Conservation (phyloP, 2,113 vertebrate species). For the Lipophrys pholis region DNA sequence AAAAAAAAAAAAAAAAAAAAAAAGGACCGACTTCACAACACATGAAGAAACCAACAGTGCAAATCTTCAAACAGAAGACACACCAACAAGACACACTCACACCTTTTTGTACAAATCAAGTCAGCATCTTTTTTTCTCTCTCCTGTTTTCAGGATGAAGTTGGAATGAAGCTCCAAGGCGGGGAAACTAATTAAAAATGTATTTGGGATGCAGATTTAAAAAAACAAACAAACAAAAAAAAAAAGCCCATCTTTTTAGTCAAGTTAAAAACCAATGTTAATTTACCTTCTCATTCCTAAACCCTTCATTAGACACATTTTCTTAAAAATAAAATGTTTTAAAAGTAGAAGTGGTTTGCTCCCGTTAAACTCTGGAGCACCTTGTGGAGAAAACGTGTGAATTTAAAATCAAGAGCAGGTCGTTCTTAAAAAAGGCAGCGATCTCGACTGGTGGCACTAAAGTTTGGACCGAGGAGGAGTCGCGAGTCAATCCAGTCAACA, state of each 20-base stretch:
- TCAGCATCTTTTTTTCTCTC: constrained; percentile 23
- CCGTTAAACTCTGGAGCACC: constrained; percentile 56
- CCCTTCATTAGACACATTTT: constrained; percentile 55
- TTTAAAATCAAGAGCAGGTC: constrained; percentile 6
- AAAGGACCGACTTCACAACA: constrained; percentile 62
- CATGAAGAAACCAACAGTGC: constrained; percentile 69
- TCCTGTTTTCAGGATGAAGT: constrained; percentile 8
- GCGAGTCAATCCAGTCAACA: constrained; percentile 63
- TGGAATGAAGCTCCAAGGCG: constrained; percentile 72
- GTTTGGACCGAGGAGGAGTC: constrained; percentile 51
- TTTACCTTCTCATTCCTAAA: constrained; percentile 44
- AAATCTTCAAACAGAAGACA: constrained; percentile 65
- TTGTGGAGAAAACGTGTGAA: constrained; percentile 40
- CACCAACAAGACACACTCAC: constrained; percentile 39
- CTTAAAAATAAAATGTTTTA: constrained; percentile 42
- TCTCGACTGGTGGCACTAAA: constrained; percentile 70
- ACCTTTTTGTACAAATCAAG: constrained; percentile 49
- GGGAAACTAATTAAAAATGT: constrained; percentile 1
- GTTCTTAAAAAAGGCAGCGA: constrained; percentile 67
- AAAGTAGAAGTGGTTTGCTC: constrained; percentile 41
- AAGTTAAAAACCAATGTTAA: constrained; percentile 14
- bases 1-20: background rate
- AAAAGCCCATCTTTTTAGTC: constrained; percentile 21
- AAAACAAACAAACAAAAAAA: constrained; percentile 31
- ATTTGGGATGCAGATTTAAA: constrained; percentile 38